Base-by-base conservation (phyloP, 2,888 invertebrate genomes). In the Archips crataeganus region DNA sequence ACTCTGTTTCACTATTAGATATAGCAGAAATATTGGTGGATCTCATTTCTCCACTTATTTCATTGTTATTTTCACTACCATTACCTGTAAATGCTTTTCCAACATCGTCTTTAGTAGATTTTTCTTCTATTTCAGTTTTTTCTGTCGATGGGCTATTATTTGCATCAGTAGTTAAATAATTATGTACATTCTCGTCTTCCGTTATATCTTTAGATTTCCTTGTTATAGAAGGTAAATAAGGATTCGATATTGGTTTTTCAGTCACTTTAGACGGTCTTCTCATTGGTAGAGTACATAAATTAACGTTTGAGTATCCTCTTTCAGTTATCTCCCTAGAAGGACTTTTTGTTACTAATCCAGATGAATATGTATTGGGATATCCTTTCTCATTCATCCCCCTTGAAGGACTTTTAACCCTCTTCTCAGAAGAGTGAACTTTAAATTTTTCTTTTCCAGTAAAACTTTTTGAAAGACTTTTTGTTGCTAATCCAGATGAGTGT, bases 11-110 rank as follows among this genome's bases (percentile, higher is more conserved):
- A 64, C 4, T n/a, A 47, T 15, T 36, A 49, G 42, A 45, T 54
- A 34, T 9, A 54, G 23, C 8, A 54, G 9, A 0, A 23, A 9
- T 15, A 9, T 65, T 51, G 39, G 49, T 4, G 2, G 66, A 71
- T 71, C 78, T 79, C 63, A 68, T 76, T 77, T 82, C 81, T 15
- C 77, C 81, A 60, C 77, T 75, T 59, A 79, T 67, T 54, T 75
- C 39, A 32, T 15, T 68, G n/a, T 49, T 59, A 8, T 63, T 61
- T 75, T 72, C 11, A 60, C 45, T n/a, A n/a, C n/a, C 39, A 34
- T 13, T 67, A 60, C 70, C 62, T 73, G 68, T 39, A 34, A 64
- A 49, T 32, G 63, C 47, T 10, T 34, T 64, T 34, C 11, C n/a
- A 2, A 11, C 6, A 11, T 49, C 49, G 3, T 47, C n/a, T 8